phyloP scores from a whole-genome alignment of 1,140 invertebrate species.

The Gryllus bimaculatus region DNA sequence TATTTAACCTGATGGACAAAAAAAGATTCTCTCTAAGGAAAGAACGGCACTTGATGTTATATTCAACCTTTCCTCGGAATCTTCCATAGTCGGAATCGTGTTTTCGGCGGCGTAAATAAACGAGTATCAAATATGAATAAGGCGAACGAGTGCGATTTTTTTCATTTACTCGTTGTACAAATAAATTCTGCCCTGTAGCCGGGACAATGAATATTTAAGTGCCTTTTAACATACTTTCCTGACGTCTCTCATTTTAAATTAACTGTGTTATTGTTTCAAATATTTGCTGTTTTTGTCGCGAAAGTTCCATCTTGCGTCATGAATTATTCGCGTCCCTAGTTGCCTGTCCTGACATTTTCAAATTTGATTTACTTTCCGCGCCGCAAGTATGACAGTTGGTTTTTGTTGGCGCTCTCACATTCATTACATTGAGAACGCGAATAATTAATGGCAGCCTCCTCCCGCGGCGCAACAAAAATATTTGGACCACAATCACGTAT shows the following conservation, averaged over 20 bases:
- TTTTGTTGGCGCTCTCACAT: background rate
- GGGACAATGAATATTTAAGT: background rate
- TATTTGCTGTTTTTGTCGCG: background rate
- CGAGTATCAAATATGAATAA: background rate
- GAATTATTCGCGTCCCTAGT: background rate
- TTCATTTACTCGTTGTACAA: background rate
- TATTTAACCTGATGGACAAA: background rate
- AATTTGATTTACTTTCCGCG: background rate
- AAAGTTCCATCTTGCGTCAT: background rate
- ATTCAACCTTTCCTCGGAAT: background rate
- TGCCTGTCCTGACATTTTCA: background rate
- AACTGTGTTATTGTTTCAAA: conserved; percentile 5
- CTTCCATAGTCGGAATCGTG: background rate
- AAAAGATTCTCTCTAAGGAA: background rate
- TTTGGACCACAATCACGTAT: conserved; percentile 4
- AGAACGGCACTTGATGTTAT: too few species aligned
- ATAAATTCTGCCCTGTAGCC: background rate
- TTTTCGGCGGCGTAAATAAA: background rate
- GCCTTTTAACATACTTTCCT: background rate
- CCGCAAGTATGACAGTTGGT: conserved; percentile 3
- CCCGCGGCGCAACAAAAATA: background rate
- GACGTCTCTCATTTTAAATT: conserved; percentile 1
- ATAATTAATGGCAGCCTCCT: background rate
- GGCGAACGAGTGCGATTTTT: background rate
- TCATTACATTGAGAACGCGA: background rate